phyloP scores from a whole-genome alignment of 2,113 vertebrate species.

The Phalacrocorax brasilianus region DNA sequence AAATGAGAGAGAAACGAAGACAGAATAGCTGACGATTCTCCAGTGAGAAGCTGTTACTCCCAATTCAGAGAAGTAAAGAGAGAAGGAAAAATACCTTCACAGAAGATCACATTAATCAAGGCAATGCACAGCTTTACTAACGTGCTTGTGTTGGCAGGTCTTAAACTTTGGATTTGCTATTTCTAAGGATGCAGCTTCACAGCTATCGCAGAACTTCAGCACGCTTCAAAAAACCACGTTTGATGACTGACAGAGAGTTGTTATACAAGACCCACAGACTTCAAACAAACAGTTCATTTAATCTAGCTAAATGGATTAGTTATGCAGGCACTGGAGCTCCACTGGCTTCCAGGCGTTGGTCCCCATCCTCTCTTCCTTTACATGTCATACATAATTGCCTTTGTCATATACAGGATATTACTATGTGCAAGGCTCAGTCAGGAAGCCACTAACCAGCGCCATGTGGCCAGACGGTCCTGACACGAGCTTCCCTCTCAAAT shows the following conservation, averaged over 20 bases:
- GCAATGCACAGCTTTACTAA: not conserved
- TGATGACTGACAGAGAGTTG: not conserved
- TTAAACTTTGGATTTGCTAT: not conserved
- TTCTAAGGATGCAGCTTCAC: not conserved
- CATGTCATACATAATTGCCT: not conserved
- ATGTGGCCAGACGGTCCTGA: not conserved
- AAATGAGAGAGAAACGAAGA: not conserved
- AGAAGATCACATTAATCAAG: not conserved
- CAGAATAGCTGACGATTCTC: not conserved
- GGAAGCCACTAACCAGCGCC: not conserved
- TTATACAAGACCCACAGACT: not conserved
- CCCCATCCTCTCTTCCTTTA: not conserved
- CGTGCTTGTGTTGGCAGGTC: not conserved
- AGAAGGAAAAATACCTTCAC: not conserved
- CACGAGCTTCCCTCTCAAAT: not conserved
- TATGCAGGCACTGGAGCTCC: not conserved
- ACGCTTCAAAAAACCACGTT: not conserved
- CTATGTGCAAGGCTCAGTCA: not conserved
- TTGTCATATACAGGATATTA: not conserved
- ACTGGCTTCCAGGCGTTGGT: not conserved
- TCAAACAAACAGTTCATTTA: not conserved
- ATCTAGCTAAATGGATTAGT: not conserved
- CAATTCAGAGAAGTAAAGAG: not conserved
- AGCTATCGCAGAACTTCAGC: not conserved
- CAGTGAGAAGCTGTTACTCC: accelerated